Conservation (phyloP, 1,140 invertebrate species). For the Drosophila fuyamai region DNA sequence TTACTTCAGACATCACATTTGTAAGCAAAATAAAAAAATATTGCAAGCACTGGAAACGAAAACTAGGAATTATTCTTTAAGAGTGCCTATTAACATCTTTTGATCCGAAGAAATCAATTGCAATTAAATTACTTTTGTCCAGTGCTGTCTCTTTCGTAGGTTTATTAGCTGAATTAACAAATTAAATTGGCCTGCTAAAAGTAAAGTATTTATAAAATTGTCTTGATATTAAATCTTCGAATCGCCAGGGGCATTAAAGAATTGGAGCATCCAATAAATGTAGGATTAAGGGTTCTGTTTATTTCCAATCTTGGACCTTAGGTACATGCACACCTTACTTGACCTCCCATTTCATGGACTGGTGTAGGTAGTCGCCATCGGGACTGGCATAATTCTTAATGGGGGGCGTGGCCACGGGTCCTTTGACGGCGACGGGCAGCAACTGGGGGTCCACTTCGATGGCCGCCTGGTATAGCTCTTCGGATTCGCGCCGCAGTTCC, state of each 20-base stretch:
- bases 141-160: too few relatives aligned
- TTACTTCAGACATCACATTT: too few relatives aligned
- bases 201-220: too few relatives aligned
- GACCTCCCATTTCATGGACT: conserved; percentile 91
- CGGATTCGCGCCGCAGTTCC: conserved; percentile 90
- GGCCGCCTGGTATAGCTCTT: conserved; percentile 93
- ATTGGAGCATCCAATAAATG: not conserved
- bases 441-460: conserved; percentile 90
- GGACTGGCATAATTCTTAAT: conserved; percentile 91
- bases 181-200: too few relatives aligned
- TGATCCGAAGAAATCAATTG: too few relatives aligned
- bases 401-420: conserved; percentile 91
- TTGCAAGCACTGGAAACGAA: too few relatives aligned
- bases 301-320: conserved; percentile 41
- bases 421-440: conserved; percentile 88
- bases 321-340: not conserved
- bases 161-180: too few relatives aligned
- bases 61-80: too few relatives aligned
- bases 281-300: conserved; percentile 23
- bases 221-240: too few relatives aligned
- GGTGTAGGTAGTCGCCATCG: conserved; percentile 94
- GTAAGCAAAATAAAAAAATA: too few relatives aligned
- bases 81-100: too few relatives aligned
- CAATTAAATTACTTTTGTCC: too few relatives aligned
- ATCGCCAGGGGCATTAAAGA: not conserved